Conservation (phyloP, 1,140 invertebrate species). For the Helicoverpa armigera region DNA sequence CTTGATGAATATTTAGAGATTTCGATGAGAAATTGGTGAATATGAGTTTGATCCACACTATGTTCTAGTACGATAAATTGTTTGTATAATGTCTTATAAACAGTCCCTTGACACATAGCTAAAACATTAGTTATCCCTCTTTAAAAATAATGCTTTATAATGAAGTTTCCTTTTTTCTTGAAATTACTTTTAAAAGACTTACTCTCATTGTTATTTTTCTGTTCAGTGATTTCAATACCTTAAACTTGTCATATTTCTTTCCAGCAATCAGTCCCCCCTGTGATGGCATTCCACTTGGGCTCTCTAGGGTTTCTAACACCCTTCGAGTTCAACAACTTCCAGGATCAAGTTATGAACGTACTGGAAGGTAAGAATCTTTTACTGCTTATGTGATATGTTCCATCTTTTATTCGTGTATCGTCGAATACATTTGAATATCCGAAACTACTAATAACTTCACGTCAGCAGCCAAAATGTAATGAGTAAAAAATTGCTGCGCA, state of each 20-base stretch:
- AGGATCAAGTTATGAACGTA: constrained; percentile 96
- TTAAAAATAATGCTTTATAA: not conserved
- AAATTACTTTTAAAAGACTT: not conserved
- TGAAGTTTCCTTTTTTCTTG: not conserved
- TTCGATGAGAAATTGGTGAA: too few species aligned
- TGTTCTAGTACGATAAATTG: too few species aligned
- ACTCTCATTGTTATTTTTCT: not conserved
- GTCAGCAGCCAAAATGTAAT: too few species aligned
- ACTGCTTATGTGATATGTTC: not conserved
- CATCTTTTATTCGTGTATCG: not conserved
- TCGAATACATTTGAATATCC: too few species aligned
- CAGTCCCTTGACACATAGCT: not conserved
- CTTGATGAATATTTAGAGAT: not conserved
- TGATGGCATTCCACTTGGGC: constrained; percentile 99
- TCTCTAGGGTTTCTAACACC: constrained; percentile 98
- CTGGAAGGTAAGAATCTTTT: constrained; percentile 90
- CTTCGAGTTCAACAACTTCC: constrained; percentile 98
- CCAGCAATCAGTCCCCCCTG: constrained; percentile 98
- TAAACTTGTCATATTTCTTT: constrained; percentile 49
- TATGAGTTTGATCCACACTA: too few species aligned
- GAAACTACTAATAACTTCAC: too few species aligned
- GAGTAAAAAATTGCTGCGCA: too few species aligned
- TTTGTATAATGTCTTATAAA: too few species aligned
- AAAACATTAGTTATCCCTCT: not conserved
- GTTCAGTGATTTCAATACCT: not conserved